A percentile compares a stretch with the other conserved stretches of the same genome.
phyloP scores from a whole-genome alignment of 2,797 vertebrate genomes.

The Alexandromys oeconomus region DNA sequence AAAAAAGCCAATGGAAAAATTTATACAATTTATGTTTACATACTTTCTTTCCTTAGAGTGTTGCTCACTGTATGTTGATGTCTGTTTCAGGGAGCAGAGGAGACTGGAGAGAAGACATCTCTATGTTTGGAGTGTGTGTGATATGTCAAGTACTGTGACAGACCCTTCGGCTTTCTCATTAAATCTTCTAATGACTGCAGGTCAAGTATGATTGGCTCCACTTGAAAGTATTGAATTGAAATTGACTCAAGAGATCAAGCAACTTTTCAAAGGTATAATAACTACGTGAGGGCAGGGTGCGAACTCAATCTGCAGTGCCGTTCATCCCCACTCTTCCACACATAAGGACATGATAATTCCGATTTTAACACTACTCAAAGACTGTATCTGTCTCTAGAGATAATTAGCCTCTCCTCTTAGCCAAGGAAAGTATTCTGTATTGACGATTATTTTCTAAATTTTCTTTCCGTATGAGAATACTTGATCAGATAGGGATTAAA shows the following conservation, averaged over 20 bases:
- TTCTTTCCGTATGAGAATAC: not conserved
- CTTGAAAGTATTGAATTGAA: conserved; percentile 9
- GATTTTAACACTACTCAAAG: conserved; percentile 2
- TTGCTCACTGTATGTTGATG: not conserved
- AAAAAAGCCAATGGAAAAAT: conserved; percentile 1
- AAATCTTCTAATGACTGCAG: conserved; percentile 20
- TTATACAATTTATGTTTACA: not conserved
- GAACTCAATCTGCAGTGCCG: not conserved
- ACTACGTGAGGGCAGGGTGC: not conserved
- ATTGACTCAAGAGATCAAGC: not conserved
- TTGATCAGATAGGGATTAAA: not conserved
- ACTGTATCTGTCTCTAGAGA: not conserved
- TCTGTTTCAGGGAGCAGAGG: not conserved
- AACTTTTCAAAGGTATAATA: not conserved
- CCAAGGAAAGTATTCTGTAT: not conserved
- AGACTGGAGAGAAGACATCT: not conserved
- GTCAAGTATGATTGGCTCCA: conserved; percentile 27
- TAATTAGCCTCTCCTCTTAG: conserved; percentile 26
- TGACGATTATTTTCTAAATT: conserved; percentile 7
- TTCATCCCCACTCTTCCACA: not conserved
- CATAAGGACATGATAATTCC: not conserved
- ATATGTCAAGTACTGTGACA: not conserved
- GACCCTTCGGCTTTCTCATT: conserved; percentile 31
- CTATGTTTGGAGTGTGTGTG: not conserved
- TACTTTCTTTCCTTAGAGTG: not conserved